A percentile compares a stretch with the other conserved stretches of the same genome.
phyloP scores from a whole-genome alignment of 2,888 invertebrate genomes.

The Tenthredo distinguenda region DNA sequence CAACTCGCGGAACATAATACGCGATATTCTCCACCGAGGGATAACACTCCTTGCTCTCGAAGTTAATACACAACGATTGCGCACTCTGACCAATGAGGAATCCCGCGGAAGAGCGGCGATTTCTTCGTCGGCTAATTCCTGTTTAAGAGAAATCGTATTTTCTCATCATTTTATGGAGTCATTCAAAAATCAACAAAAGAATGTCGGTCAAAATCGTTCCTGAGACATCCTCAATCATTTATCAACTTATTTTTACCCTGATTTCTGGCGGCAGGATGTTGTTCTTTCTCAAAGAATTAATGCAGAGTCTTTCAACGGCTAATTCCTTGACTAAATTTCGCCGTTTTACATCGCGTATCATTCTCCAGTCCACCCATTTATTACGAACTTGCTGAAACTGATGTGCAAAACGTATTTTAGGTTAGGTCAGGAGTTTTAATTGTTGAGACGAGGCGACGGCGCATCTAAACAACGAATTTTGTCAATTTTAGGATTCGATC shows the following conservation, averaged over 20 bases:
- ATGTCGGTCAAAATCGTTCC: constrained; percentile 1
- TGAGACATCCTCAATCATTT: not conserved
- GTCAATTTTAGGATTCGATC: not conserved
- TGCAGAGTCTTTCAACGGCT: constrained; percentile 88
- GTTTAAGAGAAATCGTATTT: constrained; percentile 56
- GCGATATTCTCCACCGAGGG: constrained; percentile 90
- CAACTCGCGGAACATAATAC: constrained; percentile 93
- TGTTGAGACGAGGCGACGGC: not conserved
- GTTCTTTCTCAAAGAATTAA: constrained; percentile 92
- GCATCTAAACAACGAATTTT: not conserved
- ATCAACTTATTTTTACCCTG: constrained; percentile 73
- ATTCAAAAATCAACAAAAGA: constrained; percentile 22
- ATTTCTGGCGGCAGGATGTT: constrained; percentile 90
- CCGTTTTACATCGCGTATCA: constrained; percentile 92
- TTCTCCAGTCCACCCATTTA: constrained; percentile 91
- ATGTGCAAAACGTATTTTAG: constrained; percentile 58
- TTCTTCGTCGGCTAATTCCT: constrained; percentile 89
- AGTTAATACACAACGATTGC: constrained; percentile 92
- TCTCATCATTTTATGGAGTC: not conserved
- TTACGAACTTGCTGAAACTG: constrained; percentile 86
- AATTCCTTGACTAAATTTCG: constrained; percentile 87
- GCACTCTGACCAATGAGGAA: constrained; percentile 83
- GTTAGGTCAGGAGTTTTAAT: not conserved
- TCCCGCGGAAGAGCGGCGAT: constrained; percentile 88
- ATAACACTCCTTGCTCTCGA: constrained; percentile 92